These are phyloP conservation scores for Halictus ligatus DNA, from an alignment of 2,888 invertebrate species.

Conservation along the genomic window DNA sequence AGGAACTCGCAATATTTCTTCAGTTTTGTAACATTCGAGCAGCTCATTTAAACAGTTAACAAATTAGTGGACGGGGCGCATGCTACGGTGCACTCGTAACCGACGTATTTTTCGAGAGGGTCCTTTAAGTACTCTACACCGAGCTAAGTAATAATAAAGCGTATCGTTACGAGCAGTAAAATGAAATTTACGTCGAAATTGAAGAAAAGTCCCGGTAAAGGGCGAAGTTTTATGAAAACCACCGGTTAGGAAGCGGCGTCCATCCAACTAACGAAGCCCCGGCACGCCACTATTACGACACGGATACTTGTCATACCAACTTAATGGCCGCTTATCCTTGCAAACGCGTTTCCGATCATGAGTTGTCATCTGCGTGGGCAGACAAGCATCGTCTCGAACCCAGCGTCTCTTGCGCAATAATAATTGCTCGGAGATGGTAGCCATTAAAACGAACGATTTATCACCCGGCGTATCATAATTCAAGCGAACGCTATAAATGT, in stretches of 20 bases:
- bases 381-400: constrained; percentile 46
- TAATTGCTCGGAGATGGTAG: constrained; percentile 64
- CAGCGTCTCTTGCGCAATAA: constrained; percentile 51
- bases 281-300: constrained; percentile 34
- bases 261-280: constrained; percentile 34
- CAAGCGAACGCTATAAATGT: constrained; percentile 58
- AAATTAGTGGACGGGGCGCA: background rate
- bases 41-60: constrained; percentile 6
- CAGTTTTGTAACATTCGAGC: background rate
- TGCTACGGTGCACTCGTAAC: background rate
- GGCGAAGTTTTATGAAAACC: constrained; percentile 4
- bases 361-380: constrained; percentile 66
- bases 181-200: constrained; percentile 1
- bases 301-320: constrained; percentile 45
- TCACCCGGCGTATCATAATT: constrained; percentile 65
- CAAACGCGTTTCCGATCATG: constrained; percentile 59
- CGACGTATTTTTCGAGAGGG: background rate
- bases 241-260: background rate
- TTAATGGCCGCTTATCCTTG: constrained; percentile 56
- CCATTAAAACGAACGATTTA: constrained; percentile 74
- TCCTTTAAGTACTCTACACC: background rate
- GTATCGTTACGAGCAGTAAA: constrained; percentile 15
- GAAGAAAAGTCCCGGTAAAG: background rate
- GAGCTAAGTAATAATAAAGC: constrained; percentile 6
- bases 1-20: constrained; percentile 4